Evolutionary conservation across 2,113 vertebrate species (phyloP), one percentile per base, ranked within the genome.

Genomic region (Pelobates fuscus): DNA sequence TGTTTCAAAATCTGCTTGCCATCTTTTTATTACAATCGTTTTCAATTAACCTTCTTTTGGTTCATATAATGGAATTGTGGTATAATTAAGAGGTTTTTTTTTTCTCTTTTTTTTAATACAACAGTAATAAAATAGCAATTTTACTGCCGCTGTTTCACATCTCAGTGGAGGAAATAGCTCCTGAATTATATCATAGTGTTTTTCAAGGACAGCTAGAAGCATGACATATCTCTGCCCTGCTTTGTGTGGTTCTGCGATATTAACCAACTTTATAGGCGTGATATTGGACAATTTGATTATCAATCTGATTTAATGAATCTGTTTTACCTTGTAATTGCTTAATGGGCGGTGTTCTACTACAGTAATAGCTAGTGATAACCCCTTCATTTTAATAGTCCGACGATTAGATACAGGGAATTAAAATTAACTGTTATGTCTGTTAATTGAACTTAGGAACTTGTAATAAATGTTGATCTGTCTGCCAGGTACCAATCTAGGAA

Each of bases 271-370:
- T 67, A 76, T 76, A 12, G 62, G 37, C 1, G 21, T 7, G 32
- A 43, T 65, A 43, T 44, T 44, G 41, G 72, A 54, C 64, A 26
- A 60, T 60, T 60, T 76, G 37, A 67, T 76, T 49, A 76, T 27
- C 18, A 58, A 75, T 11, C 64, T 67, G 55, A 76, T 76, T 67
- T 76, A 59, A 76, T 67, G 25, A 67, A 60, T 76, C 32, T 44
- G 25, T 67, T 67, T 76, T 76, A 67, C 72, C 37, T 49, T 67
- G 64, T 76, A 76, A 67, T 67, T 76, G 54, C 25, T 49, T 67
- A 67, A 67, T 43, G 57, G n/a, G 17, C 27, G 23, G 32, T 62
- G 29, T 57, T 75, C 12, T 46, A 57, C 61, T 41, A 5, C 21
- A 26, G 49, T 20, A 26, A 52, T 15, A 55, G 20, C 44, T 27